Percentiles rank a stretch among this genome's conserved stretches.
These are phyloP conservation scores for Acrobeloides nanus DNA, from an alignment of 2,888 invertebrate species.

Conservation along the genomic window DNA sequence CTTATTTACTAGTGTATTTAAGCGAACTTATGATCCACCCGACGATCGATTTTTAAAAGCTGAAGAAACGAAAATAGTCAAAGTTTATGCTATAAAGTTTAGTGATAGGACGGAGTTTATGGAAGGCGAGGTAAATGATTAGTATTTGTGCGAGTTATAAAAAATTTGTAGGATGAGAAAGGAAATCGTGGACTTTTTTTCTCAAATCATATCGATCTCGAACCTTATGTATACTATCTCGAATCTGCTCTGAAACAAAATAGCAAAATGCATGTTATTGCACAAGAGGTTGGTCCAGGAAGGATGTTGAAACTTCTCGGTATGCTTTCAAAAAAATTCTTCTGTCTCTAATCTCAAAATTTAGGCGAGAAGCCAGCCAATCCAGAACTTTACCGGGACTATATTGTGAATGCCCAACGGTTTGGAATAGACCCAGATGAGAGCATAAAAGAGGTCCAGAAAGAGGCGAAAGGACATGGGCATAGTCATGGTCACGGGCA, in stretches of 20 bases:
- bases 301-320: no score
- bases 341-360: not conserved
- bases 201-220: constrained; percentile 7
- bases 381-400: constrained; percentile 17
- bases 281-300: not conserved
- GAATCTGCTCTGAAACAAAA: constrained; percentile 20
- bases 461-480: constrained; percentile 7
- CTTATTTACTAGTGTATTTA: not conserved
- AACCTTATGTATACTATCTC: constrained; percentile 14
- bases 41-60: constrained; percentile 9
- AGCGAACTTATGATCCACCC: constrained; percentile 6
- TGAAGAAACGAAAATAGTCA: constrained; percentile 10
- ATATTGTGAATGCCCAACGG: constrained; percentile 11
- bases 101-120: constrained; percentile 13
- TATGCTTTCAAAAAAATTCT: constrained; percentile 4
- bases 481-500: constrained; percentile 15
- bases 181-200: constrained; percentile 14
- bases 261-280: constrained; percentile 12
- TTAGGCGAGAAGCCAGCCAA: constrained; percentile 15
- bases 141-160: not conserved
- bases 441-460: not conserved
- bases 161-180: not conserved
- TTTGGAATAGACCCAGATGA: constrained; percentile 6
- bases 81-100: constrained; percentile 15
- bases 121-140: constrained; percentile 13